Evolutionary conservation across 1,140 invertebrate genomes (phyloP).

Genomic region (Lithobius niger): DNA sequence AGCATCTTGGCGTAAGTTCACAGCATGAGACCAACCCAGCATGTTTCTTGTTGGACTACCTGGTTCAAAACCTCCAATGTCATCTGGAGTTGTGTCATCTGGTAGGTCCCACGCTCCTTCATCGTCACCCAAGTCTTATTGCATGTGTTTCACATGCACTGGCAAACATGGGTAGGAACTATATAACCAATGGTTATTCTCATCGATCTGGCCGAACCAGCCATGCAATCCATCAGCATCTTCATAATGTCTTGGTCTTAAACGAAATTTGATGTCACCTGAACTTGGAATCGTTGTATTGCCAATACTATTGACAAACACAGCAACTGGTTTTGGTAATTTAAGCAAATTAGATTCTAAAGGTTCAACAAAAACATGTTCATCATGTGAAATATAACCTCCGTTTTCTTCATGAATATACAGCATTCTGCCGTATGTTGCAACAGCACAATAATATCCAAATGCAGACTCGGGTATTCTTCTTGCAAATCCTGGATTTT

Average conservation of each 20-base stretch:
- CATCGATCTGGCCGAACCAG: background rate
- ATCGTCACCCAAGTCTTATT: background rate
- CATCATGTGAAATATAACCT: background rate
- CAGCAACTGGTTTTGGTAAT: background rate
- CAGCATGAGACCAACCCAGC: no score
- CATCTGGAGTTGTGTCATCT: background rate
- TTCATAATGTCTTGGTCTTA: background rate
- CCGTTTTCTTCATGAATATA: background rate
- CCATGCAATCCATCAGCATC: background rate
- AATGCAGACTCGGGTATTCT: background rate
- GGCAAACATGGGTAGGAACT: background rate
- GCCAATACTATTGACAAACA: background rate
- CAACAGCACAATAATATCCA: background rate
- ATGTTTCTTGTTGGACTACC: background rate
- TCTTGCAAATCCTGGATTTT: background rate
- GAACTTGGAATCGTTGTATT: background rate
- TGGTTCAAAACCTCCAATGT: no score
- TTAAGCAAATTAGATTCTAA: background rate
- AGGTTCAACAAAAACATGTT: background rate
- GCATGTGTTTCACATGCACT: background rate
- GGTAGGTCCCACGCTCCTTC: background rate
- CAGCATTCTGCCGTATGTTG: background rate
- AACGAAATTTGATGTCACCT: background rate
- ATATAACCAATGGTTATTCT: background rate
- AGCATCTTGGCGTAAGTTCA: no score